phyloP scores from a whole-genome alignment of 1,140 invertebrate species.

The Oppia nitens region DNA sequence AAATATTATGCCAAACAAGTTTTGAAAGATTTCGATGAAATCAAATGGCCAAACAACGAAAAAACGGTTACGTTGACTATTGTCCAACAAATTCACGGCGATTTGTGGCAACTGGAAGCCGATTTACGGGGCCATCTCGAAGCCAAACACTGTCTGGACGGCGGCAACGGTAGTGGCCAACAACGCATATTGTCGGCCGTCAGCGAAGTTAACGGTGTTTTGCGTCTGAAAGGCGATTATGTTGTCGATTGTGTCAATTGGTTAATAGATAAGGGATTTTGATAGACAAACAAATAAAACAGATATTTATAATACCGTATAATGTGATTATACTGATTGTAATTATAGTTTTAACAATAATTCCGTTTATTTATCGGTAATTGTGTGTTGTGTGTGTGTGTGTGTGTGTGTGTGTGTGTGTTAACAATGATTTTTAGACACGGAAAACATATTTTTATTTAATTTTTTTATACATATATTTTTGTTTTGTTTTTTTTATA shows the following conservation, averaged over 20 bases:
- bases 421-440: too few species aligned
- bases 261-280: neutral
- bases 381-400: too few species aligned
- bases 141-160: neutral
- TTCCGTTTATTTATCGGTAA: too few species aligned
- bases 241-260: neutral
- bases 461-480: too few species aligned
- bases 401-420: too few species aligned
- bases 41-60: slow-evolving; percentile 9
- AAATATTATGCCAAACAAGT: slow-evolving; percentile 5
- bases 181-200: neutral
- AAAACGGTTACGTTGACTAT: slow-evolving; percentile 16
- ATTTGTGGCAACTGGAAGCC: slow-evolving; percentile 22
- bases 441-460: too few species aligned
- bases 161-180: slow-evolving; percentile 1
- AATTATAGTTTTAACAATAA: too few species aligned
- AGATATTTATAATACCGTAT: too few species aligned
- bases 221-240: neutral
- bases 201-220: neutral
- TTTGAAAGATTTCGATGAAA: slow-evolving; percentile 9
- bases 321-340: too few species aligned
- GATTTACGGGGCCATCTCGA: slow-evolving; percentile 18
- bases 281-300: too few species aligned
- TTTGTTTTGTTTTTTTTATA: too few species aligned
- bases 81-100: slow-evolving; percentile 20